phyloP scores from a whole-genome alignment of 2,113 vertebrate species.

The Callospermophilus lateralis region DNA sequence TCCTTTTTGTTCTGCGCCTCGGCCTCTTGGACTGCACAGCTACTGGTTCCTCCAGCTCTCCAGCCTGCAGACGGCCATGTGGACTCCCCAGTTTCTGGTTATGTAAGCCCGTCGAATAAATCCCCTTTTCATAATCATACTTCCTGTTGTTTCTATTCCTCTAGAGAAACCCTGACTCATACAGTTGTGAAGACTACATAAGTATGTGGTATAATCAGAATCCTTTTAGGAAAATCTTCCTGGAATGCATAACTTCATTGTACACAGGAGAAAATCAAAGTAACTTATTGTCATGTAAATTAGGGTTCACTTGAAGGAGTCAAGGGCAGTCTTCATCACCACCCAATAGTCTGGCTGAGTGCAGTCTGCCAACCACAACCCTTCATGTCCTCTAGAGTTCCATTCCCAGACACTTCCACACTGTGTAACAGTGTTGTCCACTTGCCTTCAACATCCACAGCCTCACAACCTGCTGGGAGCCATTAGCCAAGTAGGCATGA shows the following conservation, averaged over 20 bases:
- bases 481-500: too few relatives aligned
- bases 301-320: background rate
- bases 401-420: background rate
- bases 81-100: too few relatives aligned
- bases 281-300: slow-evolving; percentile 18
- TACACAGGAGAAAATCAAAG: background rate
- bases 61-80: too few relatives aligned
- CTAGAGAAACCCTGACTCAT: too few relatives aligned
- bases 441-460: background rate
- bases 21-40: too few relatives aligned
- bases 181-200: background rate
- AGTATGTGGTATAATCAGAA: slow-evolving; percentile 36
- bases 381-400: fast-evolving
- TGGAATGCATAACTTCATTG: background rate
- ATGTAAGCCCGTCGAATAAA: too few relatives aligned
- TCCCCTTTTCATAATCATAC: too few relatives aligned
- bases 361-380: background rate
- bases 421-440: background rate
- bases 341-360: background rate
- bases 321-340: background rate
- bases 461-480: background rate
- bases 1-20: too few relatives aligned
- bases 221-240: slow-evolving; percentile 6
- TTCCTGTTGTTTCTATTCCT: too few relatives aligned
- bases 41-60: too few relatives aligned